These are phyloP conservation scores for Zophobas morio DNA, from an alignment of 1,140 invertebrate species.

Conservation along the genomic window DNA sequence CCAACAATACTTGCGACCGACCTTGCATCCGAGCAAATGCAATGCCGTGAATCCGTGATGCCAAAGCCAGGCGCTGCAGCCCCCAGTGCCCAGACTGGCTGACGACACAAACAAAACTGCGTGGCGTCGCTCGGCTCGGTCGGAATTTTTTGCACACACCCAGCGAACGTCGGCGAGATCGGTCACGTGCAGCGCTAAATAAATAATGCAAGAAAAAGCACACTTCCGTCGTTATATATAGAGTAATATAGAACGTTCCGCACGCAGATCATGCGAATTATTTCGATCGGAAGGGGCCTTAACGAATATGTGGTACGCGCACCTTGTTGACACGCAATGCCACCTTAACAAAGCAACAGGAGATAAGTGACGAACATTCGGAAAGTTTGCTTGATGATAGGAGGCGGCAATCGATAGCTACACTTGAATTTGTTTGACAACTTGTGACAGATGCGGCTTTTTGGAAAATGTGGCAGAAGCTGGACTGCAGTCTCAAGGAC, in stretches of 20 bases:
- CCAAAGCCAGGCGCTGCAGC: not conserved
- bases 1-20: no score
- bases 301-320: not conserved
- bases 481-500: conserved; percentile 1
- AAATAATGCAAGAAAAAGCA: conserved; percentile 18
- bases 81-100: not conserved
- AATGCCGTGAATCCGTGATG: no score
- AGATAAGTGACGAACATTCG: not conserved
- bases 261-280: conserved; percentile 25
- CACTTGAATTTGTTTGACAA: not conserved
- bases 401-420: not conserved
- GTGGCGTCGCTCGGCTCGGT: not conserved
- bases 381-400: no score
- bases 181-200: conserved; percentile 12
- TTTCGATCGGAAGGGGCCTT: conserved; percentile 2
- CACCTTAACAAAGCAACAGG: not conserved
- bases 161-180: not conserved
- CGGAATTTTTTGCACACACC: not conserved
- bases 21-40: no score
- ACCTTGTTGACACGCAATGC: not conserved
- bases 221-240: conserved; percentile 6
- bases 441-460: not conserved
- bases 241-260: not conserved
- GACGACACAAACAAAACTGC: not conserved
- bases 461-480: not conserved